phyloP scores from a whole-genome alignment of 1,140 invertebrate genomes.

The Drosophila yakuba region DNA sequence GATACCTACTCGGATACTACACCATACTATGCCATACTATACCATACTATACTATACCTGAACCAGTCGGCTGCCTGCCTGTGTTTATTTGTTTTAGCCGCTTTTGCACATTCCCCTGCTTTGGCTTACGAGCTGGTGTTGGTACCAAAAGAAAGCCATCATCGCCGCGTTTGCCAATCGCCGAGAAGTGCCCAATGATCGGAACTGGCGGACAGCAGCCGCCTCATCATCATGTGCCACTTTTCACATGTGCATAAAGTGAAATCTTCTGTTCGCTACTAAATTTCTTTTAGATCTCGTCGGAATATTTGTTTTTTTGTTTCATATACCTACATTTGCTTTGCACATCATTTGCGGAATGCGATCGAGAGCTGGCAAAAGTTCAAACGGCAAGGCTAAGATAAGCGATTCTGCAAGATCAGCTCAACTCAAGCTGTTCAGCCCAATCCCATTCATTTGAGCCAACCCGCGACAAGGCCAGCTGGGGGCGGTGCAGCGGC shows the following conservation, averaged over 20 bases:
- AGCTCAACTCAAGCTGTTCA: constrained; percentile 7
- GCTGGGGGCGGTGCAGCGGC: constrained; percentile 43
- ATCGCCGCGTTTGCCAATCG: constrained; percentile 67
- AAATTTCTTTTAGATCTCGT: constrained; percentile 55
- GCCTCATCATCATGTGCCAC: constrained; percentile 78
- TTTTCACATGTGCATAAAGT: constrained; percentile 79
- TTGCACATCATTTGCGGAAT: constrained; percentile 36
- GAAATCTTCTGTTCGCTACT: constrained; percentile 59
- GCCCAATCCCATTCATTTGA: constrained; percentile 26
- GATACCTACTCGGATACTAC: constrained; percentile 48
- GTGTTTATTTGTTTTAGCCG: constrained; percentile 69
- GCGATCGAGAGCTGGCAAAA: constrained; percentile 35
- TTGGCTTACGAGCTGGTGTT: constrained; percentile 30
- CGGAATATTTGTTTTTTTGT: constrained; percentile 19
- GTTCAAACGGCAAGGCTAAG: constrained; percentile 45
- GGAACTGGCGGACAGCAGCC: constrained; percentile 61
- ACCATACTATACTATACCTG: constrained; percentile 28
- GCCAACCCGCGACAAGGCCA: constrained; percentile 47
- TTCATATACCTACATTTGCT: constrained; percentile 1
- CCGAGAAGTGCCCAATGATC: constrained; percentile 71
- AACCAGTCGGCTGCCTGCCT: constrained; percentile 68
- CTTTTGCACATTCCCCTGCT: constrained; percentile 60
- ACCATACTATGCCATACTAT: constrained; percentile 9
- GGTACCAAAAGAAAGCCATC: constrained; percentile 70
- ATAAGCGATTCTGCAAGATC: constrained; percentile 16